Conservation (phyloP, 2,797 vertebrate species). For the Buphagus erythrorhynchus region DNA sequence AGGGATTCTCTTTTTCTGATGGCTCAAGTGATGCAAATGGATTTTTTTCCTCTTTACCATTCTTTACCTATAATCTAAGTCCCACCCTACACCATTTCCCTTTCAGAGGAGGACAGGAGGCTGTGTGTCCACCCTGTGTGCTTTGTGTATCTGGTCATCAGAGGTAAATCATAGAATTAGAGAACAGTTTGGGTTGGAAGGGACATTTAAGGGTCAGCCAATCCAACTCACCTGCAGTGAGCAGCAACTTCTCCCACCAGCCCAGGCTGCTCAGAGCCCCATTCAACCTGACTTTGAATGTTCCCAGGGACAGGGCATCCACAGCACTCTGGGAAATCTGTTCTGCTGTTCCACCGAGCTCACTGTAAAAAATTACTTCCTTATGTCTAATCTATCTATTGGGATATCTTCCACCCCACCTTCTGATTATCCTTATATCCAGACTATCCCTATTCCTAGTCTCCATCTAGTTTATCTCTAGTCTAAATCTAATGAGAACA, state of each 20-base stretch:
- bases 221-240: background rate
- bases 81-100: background rate
- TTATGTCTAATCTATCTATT: background rate
- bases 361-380: background rate
- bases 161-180: background rate
- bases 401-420: background rate
- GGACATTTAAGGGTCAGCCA: background rate
- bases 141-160: background rate
- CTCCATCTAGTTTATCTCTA: background rate
- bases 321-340: background rate
- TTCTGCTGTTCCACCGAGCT: background rate
- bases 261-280: background rate
- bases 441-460: background rate
- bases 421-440: background rate
- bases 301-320: background rate
- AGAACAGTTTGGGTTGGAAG: background rate
- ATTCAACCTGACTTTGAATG: background rate
- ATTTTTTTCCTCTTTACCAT: background rate
- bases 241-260: background rate
- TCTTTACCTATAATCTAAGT: background rate
- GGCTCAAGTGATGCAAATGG: background rate
- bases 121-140: background rate
- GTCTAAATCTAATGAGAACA: background rate
- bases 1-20: constrained; percentile 10
- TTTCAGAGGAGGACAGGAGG: background rate